Percentiles rank a stretch among this genome's conserved stretches.
Conservation (phyloP, 2,113 vertebrate genomes). For the Mustelus asterias region DNA sequence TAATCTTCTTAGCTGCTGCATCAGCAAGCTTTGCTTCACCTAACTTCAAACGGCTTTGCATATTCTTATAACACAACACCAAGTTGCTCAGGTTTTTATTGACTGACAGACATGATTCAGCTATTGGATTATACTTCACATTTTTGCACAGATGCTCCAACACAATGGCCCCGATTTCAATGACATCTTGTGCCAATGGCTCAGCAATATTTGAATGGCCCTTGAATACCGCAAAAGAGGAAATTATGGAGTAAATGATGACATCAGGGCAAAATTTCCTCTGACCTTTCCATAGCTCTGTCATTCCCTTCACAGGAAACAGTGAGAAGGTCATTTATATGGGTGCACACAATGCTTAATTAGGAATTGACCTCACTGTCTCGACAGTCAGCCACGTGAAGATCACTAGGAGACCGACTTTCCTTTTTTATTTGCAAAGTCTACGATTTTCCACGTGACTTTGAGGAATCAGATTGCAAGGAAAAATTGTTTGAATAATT, state of each 20-base stretch:
- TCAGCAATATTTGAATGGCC: not conserved
- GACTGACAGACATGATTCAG: not conserved
- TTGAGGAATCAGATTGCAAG: not conserved
- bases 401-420: not conserved
- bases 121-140: not conserved
- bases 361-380: no score
- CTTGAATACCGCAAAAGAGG: not conserved
- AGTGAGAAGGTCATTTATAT: not conserved
- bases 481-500: not conserved
- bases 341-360: not conserved
- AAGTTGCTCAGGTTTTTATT: not conserved
- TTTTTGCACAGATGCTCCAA: not conserved
- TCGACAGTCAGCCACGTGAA: no score
- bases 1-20: constrained; percentile 13
- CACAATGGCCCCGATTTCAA: not conserved
- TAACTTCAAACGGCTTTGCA: constrained; percentile 21
- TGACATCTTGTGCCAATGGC: not conserved
- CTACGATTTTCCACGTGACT: not conserved
- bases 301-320: not conserved
- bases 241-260: not conserved
- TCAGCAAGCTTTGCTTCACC: not conserved
- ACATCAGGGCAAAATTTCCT: not conserved
- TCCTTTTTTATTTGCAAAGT: not conserved
- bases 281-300: not conserved
- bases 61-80: not conserved